These are phyloP conservation scores for Aphis gossypii DNA, from an alignment of 1,140 invertebrate species.

Conservation along the genomic window DNA sequence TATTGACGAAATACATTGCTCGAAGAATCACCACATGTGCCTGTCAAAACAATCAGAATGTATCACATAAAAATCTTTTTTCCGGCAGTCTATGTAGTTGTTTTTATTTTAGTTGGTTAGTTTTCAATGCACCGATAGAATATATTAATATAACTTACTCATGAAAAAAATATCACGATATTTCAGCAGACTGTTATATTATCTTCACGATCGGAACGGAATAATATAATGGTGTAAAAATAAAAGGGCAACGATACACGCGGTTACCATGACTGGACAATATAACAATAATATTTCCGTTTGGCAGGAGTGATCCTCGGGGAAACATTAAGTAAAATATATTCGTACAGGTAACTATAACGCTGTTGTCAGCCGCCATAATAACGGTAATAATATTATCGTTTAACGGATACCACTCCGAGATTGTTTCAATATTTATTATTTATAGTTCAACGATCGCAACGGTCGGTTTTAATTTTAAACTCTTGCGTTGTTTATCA, in stretches of 20 bases:
- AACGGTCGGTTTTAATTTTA: background rate
- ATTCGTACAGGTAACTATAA: background rate
- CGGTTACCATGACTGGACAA: background rate
- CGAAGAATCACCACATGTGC: too few relatives aligned
- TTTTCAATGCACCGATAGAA: too few relatives aligned
- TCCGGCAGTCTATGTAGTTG: too few relatives aligned
- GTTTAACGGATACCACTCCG: background rate
- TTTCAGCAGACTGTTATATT: background rate
- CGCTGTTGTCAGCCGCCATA: background rate
- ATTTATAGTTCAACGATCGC: background rate
- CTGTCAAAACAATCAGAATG: too few relatives aligned
- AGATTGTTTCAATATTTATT: constrained; percentile 6
- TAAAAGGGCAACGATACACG: background rate
- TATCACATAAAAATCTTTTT: too few relatives aligned
- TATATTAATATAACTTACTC: too few relatives aligned
- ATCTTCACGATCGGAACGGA: background rate
- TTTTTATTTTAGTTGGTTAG: too few relatives aligned
- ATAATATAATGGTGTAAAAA: background rate
- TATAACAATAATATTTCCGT: background rate
- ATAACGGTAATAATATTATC: background rate
- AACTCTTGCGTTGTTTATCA: constrained; percentile 1
- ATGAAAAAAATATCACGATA: background rate
- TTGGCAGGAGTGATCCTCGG: background rate
- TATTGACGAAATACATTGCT: too few relatives aligned
- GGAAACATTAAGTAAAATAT: constrained; percentile 17